These are phyloP conservation scores for Lithosia quadra DNA, from an alignment of 2,888 invertebrate species.

Conservation along the genomic window DNA sequence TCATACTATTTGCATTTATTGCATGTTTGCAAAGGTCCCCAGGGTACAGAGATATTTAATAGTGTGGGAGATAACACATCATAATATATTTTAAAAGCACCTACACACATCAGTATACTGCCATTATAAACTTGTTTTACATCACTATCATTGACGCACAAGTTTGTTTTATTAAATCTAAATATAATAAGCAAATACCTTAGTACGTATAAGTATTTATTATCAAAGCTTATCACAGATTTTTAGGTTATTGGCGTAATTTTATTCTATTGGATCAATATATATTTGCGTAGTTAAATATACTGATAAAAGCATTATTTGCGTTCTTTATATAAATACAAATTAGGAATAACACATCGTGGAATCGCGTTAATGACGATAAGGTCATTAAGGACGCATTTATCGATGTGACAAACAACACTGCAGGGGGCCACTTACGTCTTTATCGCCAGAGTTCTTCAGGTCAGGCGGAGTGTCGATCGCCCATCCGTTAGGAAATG, in stretches of 20 bases:
- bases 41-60: neutral
- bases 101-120: neutral
- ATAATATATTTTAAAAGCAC: neutral
- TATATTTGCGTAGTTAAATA: conserved; percentile 6
- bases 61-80: neutral
- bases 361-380: conserved; percentile 43
- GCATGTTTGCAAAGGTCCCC: too few relatives aligned
- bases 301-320: conserved; percentile 8
- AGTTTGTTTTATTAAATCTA: neutral
- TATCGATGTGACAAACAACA: conserved; percentile 79
- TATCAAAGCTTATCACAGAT: neutral
- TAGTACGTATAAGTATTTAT: neutral
- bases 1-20: neutral
- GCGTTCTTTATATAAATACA: conserved; percentile 3
- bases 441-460: conserved; percentile 73
- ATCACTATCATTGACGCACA: neutral
- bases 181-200: neutral
- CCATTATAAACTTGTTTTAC: neutral
- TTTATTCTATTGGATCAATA: neutral
- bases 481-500: conserved; percentile 80
- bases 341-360: conserved; percentile 19
- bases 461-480: conserved; percentile 81
- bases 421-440: conserved; percentile 83
- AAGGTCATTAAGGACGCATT: conserved; percentile 69
- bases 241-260: conserved; percentile 7